Conservation (phyloP, 92 coral and sea anemone genomes). For the Parazoanthus swiftii region DNA sequence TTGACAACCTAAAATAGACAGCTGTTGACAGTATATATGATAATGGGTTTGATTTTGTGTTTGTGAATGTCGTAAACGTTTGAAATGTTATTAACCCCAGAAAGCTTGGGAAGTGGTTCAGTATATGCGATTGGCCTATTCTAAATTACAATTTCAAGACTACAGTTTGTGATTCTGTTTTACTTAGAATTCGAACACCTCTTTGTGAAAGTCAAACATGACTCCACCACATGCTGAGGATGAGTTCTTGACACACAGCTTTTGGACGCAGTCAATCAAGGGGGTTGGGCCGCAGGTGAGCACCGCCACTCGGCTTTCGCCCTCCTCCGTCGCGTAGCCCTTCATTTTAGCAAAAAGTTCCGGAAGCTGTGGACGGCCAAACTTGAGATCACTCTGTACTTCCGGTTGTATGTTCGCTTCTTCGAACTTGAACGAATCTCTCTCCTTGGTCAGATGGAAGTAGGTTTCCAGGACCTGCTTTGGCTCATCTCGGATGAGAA, state of each 20-base stretch:
- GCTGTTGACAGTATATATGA: too few species aligned
- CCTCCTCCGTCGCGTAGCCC: conserved; percentile 44
- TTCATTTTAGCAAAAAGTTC: conserved; percentile 61
- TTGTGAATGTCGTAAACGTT: too few species aligned
- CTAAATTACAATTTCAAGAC: too few species aligned
- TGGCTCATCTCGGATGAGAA: conserved; percentile 55
- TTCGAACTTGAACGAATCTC: conserved; percentile 55
- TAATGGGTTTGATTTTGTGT: too few species aligned
- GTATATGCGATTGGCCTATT: too few species aligned
- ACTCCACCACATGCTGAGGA: conserved; percentile 49
- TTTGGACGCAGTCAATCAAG: conserved; percentile 53
- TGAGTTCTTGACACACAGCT: conserved; percentile 59
- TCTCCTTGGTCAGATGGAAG: conserved; percentile 70
- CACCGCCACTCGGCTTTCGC: conserved; percentile 63
- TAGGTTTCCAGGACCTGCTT: conserved; percentile 58
- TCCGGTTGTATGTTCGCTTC: conserved; percentile 76
- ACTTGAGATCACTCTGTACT: conserved; percentile 58
- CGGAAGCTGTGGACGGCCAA: conserved; percentile 74
- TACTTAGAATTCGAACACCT: conserved; percentile 67
- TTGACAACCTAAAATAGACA: too few species aligned
- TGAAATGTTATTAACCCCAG: too few species aligned
- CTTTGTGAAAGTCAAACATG: conserved; percentile 75
- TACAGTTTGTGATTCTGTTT: neutral
- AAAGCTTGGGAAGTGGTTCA: too few species aligned
- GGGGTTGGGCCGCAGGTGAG: conserved; percentile 71